A percentile compares a stretch with the other conserved stretches of the same genome.
These are phyloP conservation scores for Cepphus grylle DNA, from an alignment of 2,113 vertebrate genomes.

Conservation along the genomic window DNA sequence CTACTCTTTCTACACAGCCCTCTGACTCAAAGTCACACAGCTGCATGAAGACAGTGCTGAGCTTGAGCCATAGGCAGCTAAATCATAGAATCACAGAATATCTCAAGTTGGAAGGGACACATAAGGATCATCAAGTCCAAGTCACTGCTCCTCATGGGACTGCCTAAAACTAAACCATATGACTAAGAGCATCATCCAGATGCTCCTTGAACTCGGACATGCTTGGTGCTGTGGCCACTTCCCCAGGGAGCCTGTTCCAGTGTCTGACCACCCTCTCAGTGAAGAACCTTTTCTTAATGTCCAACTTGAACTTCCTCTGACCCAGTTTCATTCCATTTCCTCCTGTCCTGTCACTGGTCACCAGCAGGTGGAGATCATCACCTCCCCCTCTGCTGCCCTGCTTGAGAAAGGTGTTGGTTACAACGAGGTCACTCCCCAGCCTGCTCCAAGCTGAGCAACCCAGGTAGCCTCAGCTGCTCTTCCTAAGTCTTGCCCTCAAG, in stretches of 20 bases:
- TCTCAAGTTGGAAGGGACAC: neutral
- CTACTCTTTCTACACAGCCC: neutral
- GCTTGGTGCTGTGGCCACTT: neutral
- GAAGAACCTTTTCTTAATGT: neutral
- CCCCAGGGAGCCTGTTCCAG: neutral
- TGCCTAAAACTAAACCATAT: neutral
- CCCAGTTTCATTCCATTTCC: neutral
- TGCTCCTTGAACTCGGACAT: neutral
- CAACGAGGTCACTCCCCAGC: neutral
- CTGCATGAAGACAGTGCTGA: neutral
- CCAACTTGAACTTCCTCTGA: neutral
- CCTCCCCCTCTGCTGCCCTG: neutral
- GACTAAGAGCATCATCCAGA: neutral
- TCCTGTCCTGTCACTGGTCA: accelerated
- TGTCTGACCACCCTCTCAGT: neutral
- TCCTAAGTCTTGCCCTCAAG: neutral
- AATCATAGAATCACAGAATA: neutral
- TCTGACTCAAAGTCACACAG: neutral
- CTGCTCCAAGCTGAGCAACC: neutral
- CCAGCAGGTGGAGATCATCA: neutral
- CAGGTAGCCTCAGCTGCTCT: neutral
- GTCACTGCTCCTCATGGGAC: neutral
- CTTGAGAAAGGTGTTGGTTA: neutral
- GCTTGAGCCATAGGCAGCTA: neutral
- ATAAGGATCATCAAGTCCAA: neutral